Conservation (phyloP, 2,113 vertebrate species). For the Turdus rufiventris region DNA sequence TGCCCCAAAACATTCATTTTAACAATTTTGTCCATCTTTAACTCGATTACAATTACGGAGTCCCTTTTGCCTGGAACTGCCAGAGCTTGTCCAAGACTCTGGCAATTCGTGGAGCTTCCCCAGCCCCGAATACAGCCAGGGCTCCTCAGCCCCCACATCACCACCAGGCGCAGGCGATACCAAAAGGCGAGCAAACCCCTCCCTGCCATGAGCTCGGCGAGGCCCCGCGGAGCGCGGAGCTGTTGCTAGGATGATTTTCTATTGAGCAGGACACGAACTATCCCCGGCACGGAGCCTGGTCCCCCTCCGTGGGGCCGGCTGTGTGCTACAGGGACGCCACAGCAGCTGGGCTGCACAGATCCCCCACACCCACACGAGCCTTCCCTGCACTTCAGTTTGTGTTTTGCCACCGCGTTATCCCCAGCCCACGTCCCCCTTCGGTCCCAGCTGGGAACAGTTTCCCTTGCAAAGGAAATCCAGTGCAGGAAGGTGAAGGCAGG, state of each 20-base stretch:
- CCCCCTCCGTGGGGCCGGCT: background rate
- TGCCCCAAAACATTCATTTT: fast-evolving
- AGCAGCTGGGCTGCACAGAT: background rate
- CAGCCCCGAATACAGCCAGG: background rate
- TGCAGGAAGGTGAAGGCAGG: background rate
- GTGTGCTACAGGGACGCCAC: fast-evolving
- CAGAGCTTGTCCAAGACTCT: background rate
- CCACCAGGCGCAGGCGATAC: background rate
- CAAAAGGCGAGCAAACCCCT: background rate
- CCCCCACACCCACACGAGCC: background rate
- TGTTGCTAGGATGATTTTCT: background rate
- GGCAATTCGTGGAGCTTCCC: background rate
- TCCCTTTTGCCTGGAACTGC: fast-evolving
- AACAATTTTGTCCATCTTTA: background rate
- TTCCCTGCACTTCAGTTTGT: fast-evolving
- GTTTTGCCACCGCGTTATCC: background rate
- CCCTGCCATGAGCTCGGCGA: fast-evolving
- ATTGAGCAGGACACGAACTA: background rate
- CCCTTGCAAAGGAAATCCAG: background rate
- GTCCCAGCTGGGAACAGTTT: background rate
- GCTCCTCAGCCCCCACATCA: background rate
- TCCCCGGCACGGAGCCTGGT: background rate
- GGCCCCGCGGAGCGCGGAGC: background rate
- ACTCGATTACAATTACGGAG: fast-evolving
- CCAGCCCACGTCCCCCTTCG: background rate